Conservation (phyloP, 2,113 vertebrate species). For the Sphaerodactylus townsendi region DNA sequence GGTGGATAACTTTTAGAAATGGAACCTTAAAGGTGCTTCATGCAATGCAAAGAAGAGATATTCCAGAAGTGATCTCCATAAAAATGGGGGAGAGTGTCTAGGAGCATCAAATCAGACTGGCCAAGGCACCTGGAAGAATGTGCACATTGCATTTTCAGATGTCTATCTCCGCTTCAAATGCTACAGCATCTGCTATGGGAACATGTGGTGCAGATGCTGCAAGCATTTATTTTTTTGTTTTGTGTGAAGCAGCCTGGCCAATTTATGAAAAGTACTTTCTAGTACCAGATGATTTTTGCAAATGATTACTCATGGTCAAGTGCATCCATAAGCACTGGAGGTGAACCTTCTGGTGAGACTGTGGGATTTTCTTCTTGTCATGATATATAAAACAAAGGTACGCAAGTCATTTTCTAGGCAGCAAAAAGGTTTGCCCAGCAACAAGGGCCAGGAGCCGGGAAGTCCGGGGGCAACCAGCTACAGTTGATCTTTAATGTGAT, state of each 20-base stretch:
- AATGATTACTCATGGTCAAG: background rate
- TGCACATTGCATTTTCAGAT: no score
- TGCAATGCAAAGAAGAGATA: background rate
- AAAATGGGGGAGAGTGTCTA: background rate
- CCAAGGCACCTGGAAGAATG: background rate
- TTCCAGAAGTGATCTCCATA: background rate
- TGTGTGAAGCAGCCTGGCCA: no score
- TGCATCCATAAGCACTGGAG: background rate
- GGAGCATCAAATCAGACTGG: background rate
- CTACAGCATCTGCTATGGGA: background rate
- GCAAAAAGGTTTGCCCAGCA: no score
- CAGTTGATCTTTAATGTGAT: no score
- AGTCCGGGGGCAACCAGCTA: no score
- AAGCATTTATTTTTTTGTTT: no score
- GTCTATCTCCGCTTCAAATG: background rate
- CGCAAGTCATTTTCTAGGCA: no score
- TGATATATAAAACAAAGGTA: no score
- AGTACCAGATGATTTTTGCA: background rate
- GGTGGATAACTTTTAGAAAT: background rate
- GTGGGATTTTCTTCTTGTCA: background rate
- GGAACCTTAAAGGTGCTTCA: background rate
- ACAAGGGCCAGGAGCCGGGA: no score
- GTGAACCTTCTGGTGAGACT: background rate
- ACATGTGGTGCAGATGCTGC: background rate
- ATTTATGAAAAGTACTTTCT: no score